Evolutionary conservation across 2,113 vertebrate species (phyloP).

Genomic region (Silurus asotus): DNA sequence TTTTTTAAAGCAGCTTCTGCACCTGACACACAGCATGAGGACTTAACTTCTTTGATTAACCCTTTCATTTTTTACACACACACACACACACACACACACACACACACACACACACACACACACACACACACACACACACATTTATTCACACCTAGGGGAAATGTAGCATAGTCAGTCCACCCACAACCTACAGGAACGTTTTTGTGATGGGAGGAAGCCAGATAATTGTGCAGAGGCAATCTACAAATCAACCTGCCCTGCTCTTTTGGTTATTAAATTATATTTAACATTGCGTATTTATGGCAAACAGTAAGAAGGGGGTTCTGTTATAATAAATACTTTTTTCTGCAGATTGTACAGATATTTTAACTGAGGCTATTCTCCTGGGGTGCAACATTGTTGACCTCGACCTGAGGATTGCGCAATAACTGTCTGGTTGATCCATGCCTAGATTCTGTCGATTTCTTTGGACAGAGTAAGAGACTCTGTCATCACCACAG

Average conservation of each 20-base stretch:
- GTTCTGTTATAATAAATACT: no score
- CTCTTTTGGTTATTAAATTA: not conserved
- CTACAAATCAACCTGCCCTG: not conserved
- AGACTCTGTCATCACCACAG: constrained; percentile 11
- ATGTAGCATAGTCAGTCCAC: not conserved
- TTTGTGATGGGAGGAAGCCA: not conserved
- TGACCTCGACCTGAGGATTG: not conserved
- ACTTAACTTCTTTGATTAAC: no score
- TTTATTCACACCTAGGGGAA: not conserved
- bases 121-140: not conserved
- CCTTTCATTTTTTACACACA: no score
- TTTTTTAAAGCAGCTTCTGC: no score
- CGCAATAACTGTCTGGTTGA: not conserved
- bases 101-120: not conserved
- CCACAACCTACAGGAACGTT: not conserved
- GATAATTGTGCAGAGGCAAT: not conserved
- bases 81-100: not conserved
- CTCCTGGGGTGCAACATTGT: not conserved
- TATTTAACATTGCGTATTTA: not conserved
- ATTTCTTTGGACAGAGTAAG: constrained; percentile 20
- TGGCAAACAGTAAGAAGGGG: not conserved
- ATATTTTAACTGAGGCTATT: not conserved
- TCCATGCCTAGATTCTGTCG: constrained; percentile 11
- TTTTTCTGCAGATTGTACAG: not conserved
- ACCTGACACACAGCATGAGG: no score